Conservation (phyloP, 2,888 invertebrate genomes). For the Byasa hedistus region DNA sequence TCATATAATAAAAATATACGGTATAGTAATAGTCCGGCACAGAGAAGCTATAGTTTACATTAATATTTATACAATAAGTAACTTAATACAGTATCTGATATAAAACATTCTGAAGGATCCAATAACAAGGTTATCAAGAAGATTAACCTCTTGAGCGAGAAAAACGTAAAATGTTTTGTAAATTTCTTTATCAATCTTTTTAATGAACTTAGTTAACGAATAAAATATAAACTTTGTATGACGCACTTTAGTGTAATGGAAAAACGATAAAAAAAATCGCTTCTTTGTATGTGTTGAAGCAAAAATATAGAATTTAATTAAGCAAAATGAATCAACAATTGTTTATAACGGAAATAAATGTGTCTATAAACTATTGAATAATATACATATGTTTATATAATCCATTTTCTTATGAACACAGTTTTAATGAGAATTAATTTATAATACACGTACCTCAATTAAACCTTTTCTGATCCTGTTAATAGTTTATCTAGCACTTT, state of each 20-base stretch:
- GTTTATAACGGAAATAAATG: no score
- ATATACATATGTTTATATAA: neutral
- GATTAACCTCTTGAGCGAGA: neutral
- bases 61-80: neutral
- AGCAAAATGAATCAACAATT: no score
- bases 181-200: neutral
- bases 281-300: no score
- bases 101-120: neutral
- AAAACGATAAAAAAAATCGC: no score
- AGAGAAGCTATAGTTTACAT: neutral
- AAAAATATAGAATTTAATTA: no score
- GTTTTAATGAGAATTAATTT: neutral
- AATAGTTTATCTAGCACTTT: neutral
- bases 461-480: neutral
- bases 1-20: no score
- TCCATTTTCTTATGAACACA: neutral
- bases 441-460: neutral
- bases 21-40: neutral
- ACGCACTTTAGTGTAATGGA: no score
- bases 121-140: neutral
- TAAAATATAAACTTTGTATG: no score
- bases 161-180: neutral
- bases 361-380: neutral
- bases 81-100: conserved; percentile 1
- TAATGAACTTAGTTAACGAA: no score